Conservation (phyloP, 2,113 vertebrate species). For the Nothoprocta pentlandii region DNA sequence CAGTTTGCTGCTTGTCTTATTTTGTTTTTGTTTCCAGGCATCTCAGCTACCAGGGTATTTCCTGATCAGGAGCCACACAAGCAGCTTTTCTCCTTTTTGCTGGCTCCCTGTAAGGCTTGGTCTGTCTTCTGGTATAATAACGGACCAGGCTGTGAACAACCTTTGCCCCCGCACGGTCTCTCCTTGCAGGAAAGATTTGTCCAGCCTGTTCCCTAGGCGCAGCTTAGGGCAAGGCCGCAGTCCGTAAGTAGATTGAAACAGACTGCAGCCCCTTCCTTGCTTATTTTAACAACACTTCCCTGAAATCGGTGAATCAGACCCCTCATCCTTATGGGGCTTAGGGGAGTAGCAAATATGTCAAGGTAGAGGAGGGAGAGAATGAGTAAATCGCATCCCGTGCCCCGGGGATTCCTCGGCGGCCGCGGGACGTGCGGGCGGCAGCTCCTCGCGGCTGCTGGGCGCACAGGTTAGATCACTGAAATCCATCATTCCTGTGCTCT, state of each 20-base stretch:
- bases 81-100: neutral
- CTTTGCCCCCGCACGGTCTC: neutral
- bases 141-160: neutral
- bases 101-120: neutral
- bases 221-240: neutral
- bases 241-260: neutral
- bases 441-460: neutral
- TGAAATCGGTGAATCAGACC: neutral
- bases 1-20: neutral
- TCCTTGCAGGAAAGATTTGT: neutral
- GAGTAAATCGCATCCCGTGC: neutral
- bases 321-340: neutral
- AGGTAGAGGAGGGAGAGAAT: neutral
- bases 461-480: neutral
- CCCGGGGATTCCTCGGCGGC: neutral
- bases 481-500: neutral
- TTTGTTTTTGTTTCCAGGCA: neutral
- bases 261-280: neutral
- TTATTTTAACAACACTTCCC: slow-evolving; percentile 1
- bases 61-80: neutral
- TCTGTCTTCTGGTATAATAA: neutral
- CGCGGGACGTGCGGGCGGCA: neutral
- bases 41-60: neutral
- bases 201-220: neutral
- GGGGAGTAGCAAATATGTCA: neutral